Evolutionary conservation across 2,797 vertebrate genomes (phyloP).

Genomic region (Choloepus didactylus): DNA sequence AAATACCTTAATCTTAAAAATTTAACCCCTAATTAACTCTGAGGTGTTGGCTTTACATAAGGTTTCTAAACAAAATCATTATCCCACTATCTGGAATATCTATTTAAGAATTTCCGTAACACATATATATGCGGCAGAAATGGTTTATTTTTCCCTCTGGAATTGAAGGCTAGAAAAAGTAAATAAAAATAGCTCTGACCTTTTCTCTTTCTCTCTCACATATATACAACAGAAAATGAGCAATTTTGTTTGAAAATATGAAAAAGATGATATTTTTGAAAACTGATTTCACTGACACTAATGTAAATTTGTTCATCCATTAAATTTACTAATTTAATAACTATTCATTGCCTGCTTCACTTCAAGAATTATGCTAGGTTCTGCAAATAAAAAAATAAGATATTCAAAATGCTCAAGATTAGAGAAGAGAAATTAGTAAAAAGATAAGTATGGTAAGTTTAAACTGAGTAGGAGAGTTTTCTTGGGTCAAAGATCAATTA

Average conservation of each 20-base stretch:
- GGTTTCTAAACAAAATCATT: not conserved
- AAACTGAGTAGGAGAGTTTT: not conserved
- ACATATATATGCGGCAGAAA: not conserved
- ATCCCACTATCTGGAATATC: not conserved
- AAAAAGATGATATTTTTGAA: not conserved
- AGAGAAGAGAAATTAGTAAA: not conserved
- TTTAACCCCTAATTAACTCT: not conserved
- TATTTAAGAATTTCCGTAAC: not conserved
- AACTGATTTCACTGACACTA: not conserved
- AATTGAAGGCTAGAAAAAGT: not conserved
- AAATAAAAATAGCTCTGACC: not conserved
- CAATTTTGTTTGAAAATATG: not conserved
- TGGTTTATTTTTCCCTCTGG: not conserved
- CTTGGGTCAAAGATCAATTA: not conserved
- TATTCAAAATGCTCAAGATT: not conserved
- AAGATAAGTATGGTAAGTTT: not conserved
- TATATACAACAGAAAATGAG: not conserved
- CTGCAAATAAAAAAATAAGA: not conserved
- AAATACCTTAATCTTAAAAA: slow-evolving; percentile 23
- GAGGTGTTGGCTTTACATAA: not conserved
- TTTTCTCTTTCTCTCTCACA: not conserved
- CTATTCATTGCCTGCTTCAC: not conserved
- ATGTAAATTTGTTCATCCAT: not conserved
- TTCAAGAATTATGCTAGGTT: not conserved
- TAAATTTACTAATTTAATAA: not conserved